phyloP scores from a whole-genome alignment of 1,140 invertebrate species.

The Hylaeus anthracinus region DNA sequence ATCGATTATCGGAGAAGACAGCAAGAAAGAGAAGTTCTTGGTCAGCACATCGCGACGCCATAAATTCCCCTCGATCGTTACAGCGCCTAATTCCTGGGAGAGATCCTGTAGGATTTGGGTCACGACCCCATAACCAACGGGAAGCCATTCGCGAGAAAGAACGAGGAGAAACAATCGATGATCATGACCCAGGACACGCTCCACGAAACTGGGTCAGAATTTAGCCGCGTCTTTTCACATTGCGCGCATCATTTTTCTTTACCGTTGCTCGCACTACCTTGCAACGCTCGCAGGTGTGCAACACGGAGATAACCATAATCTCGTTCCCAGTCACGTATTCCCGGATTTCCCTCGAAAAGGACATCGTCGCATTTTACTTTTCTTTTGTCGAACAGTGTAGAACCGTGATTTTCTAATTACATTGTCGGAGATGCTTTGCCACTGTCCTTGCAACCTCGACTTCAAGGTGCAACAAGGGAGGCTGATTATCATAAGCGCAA shows the following conservation, averaged over 20 bases:
- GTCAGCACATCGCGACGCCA: background rate
- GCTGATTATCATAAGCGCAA: no score
- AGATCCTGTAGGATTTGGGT: constrained; percentile 54
- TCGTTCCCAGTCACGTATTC: no score
- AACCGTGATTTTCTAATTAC: no score
- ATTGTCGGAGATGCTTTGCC: no score
- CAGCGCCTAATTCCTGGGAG: constrained; percentile 37
- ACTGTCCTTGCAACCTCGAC: no score
- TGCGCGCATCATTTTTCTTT: constrained; percentile 41
- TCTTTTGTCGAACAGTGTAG: no score
- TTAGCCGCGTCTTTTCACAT: constrained; percentile 51
- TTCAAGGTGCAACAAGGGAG: no score
- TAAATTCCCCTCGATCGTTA: constrained; percentile 37
- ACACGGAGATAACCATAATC: background rate
- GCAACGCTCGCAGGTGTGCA: background rate
- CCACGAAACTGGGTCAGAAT: constrained; percentile 62
- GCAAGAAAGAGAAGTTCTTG: constrained; percentile 24
- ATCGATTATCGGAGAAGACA: background rate
- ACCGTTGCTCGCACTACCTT: constrained; percentile 13
- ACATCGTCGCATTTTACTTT: no score
- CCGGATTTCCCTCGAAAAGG: background rate
- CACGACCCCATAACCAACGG: constrained; percentile 57
- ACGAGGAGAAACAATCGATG: constrained; percentile 62
- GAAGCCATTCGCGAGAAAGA: constrained; percentile 8
- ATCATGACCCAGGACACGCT: constrained; percentile 63